Percentiles rank a stretch among this genome's conserved stretches.
Evolutionary conservation across 2,797 vertebrate genomes (phyloP).

Genomic region (Pampus argenteus): DNA sequence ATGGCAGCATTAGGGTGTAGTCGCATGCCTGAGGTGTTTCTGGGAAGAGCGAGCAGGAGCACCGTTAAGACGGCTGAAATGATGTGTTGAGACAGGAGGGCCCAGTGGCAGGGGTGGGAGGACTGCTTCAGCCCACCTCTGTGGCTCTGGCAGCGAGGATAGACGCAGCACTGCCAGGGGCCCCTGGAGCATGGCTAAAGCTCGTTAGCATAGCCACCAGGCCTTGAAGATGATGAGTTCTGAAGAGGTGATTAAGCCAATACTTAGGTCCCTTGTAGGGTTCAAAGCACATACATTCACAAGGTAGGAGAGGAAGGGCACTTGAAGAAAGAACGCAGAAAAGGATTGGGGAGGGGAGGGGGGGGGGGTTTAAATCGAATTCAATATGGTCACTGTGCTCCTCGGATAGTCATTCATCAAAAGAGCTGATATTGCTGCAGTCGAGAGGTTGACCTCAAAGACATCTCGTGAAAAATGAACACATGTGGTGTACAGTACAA

Average conservation of each 20-base stretch:
- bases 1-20: slow-evolving; percentile 72
- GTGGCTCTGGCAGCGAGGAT: slow-evolving; percentile 57
- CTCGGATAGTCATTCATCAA: slow-evolving; percentile 70
- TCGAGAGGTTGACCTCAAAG: slow-evolving; percentile 61
- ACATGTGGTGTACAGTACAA: slow-evolving; percentile 11
- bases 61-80: slow-evolving; percentile 67
- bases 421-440: slow-evolving; percentile 52
- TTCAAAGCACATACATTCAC: slow-evolving; percentile 57
- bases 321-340: slow-evolving; percentile 48
- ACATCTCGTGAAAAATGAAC: slow-evolving; percentile 55
- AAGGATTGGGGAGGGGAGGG: slow-evolving; percentile 33
- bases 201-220: slow-evolving; percentile 77
- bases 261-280: slow-evolving; percentile 56
- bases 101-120: slow-evolving; percentile 62
- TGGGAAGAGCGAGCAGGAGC: slow-evolving; percentile 51
- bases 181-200: slow-evolving; percentile 62
- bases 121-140: slow-evolving; percentile 67
- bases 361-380: slow-evolving; percentile 51
- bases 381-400: slow-evolving; percentile 65
- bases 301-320: slow-evolving; percentile 57
- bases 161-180: slow-evolving; percentile 54
- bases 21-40: slow-evolving; percentile 71
- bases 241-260: slow-evolving; percentile 80
- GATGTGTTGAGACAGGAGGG: slow-evolving; percentile 75
- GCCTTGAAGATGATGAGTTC: slow-evolving; percentile 79